phyloP scores from a whole-genome alignment of 2,797 vertebrate genomes.

The Threskiornis aethiopicus region DNA sequence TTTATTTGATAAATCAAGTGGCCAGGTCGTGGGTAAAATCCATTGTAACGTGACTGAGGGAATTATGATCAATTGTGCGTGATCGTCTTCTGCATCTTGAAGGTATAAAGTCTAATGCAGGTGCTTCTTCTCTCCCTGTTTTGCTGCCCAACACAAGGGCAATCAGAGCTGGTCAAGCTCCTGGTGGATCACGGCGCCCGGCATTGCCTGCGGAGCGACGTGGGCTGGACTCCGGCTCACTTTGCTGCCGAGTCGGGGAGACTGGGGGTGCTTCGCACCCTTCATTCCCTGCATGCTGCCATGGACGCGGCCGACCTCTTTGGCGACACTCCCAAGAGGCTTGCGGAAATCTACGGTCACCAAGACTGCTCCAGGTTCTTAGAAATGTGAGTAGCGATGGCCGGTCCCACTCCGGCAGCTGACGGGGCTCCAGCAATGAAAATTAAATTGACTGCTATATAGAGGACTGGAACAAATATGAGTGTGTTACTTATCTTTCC shows the following conservation, averaged over 20 bases:
- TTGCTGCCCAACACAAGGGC: conserved; percentile 69
- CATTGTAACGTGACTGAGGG: rapidly evolving
- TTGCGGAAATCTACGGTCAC: conserved; percentile 90
- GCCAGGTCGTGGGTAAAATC: not conserved
- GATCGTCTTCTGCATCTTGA: not conserved
- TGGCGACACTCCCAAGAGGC: conserved; percentile 84
- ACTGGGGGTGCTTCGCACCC: conserved; percentile 79
- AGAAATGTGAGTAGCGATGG: conserved; percentile 74
- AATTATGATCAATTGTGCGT: not conserved
- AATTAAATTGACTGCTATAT: not conserved
- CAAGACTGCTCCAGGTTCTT: conserved; percentile 84
- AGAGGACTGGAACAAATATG: not conserved
- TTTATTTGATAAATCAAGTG: not conserved
- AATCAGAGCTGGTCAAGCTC: conserved; percentile 77
- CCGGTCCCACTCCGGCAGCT: rapidly evolving
- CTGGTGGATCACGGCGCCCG: conserved; percentile 83
- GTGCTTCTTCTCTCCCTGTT: not conserved
- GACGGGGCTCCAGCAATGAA: not conserved
- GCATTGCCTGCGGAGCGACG: conserved; percentile 79
- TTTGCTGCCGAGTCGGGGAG: conserved; percentile 87
- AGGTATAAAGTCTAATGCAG: not conserved
- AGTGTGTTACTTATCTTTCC: not conserved
- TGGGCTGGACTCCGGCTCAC: conserved; percentile 89
- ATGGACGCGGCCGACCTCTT: conserved; percentile 83
- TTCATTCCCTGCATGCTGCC: conserved; percentile 83